A percentile compares a stretch with the other conserved stretches of the same genome.
phyloP scores from a whole-genome alignment of 2,113 vertebrate species.

The Phrynosoma platyrhinos region DNA sequence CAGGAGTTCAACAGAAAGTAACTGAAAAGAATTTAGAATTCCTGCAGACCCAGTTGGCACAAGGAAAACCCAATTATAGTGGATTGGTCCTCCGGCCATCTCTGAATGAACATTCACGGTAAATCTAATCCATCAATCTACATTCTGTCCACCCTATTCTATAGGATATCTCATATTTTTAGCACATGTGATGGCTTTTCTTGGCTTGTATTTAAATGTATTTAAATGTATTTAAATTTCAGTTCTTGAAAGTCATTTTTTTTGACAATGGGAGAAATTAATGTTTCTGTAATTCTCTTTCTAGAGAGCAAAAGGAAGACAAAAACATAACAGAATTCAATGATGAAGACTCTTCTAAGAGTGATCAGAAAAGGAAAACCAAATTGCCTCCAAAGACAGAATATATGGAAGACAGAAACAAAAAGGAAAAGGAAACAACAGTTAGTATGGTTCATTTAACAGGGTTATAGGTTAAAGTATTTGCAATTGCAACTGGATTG shows the following conservation, averaged over 20 bases:
- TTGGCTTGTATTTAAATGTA: conserved; percentile 6
- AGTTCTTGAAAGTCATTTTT: not conserved
- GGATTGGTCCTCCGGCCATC: too few relatives aligned
- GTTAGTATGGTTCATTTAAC: conserved; percentile 71
- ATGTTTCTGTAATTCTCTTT: conserved; percentile 59
- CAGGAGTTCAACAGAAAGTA: too few relatives aligned
- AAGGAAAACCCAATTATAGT: too few relatives aligned
- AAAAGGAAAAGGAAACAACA: conserved; percentile 74
- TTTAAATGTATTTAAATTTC: conserved; percentile 23
- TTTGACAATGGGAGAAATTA: conserved; percentile 35
- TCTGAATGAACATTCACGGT: too few relatives aligned
- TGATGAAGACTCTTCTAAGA: conserved; percentile 78
- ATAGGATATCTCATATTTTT: conserved; percentile 28
- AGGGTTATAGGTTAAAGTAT: not conserved
- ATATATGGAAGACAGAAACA: conserved; percentile 74
- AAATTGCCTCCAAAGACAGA: conserved; percentile 78
- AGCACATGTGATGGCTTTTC: conserved; percentile 27
- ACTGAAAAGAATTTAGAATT: too few relatives aligned
- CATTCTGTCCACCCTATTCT: conserved; percentile 16
- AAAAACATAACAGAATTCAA: conserved; percentile 74
- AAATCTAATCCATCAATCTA: not conserved
- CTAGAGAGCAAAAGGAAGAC: conserved; percentile 81
- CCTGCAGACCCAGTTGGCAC: too few relatives aligned
- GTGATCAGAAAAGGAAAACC: conserved; percentile 80
- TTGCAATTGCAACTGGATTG: not conserved